phyloP scores from a whole-genome alignment of 2,113 vertebrate species.

The Cinclus mexicanus region DNA sequence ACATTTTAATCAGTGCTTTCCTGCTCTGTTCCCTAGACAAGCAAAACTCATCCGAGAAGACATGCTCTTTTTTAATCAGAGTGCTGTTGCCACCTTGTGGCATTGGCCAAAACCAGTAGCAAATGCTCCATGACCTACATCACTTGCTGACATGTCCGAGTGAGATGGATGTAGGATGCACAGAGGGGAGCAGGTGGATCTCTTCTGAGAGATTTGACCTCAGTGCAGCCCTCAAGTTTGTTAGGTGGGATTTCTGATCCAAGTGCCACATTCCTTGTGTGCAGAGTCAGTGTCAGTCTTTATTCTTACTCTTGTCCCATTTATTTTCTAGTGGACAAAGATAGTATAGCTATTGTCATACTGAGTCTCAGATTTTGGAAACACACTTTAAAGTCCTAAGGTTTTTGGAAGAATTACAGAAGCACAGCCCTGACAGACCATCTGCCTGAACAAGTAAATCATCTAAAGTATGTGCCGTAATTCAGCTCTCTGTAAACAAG shows the following conservation, averaged over 20 bases:
- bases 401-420: neutral
- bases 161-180: neutral
- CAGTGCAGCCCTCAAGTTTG: neutral
- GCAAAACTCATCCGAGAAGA: neutral
- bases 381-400: neutral
- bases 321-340: neutral
- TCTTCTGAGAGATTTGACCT: neutral
- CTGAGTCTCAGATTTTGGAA: neutral
- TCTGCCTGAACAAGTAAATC: neutral
- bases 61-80: neutral
- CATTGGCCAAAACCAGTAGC: neutral
- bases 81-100: conserved; percentile 24
- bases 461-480: neutral
- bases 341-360: neutral
- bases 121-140: rapidly evolving
- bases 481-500: neutral
- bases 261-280: neutral
- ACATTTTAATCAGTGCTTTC: neutral
- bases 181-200: too few species aligned
- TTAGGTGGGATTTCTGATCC: rapidly evolving
- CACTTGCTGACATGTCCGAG: rapidly evolving
- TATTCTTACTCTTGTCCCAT: neutral
- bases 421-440: neutral
- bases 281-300: neutral
- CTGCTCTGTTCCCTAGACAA: neutral